Base-by-base conservation (phyloP, 1,140 invertebrate genomes). In the Hesperophylax magnus region DNA sequence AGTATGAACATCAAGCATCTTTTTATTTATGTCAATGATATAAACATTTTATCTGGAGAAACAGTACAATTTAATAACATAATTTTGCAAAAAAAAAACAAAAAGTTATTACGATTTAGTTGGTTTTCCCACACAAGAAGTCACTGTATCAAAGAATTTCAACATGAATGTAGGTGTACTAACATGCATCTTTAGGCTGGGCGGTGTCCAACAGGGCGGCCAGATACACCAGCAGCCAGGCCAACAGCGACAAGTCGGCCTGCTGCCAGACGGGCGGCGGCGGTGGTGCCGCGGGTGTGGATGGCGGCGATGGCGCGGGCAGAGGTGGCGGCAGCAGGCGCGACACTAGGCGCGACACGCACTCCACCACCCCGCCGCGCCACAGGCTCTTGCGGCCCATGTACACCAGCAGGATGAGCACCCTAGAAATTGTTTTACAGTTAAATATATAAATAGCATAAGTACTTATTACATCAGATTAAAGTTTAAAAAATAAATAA, bases 401-500 rank as follows among this genome's bases (percentile, higher is more conserved):
- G 87, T 96, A 97, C 71, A 96, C 95, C 60, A 98, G 88, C 61
- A 98, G 90, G 80, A 97, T 94, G 85, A 98, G 96, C 47, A 97
- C 94, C 85, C 96, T 96, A 87, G 20, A 89, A 79, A 53, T 47
- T 9, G 39, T 47, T 47, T 47, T 47, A 27, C 27, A 27, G n/a
- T n/a, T n/a, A n/a, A n/a, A n/a, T n/a, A n/a, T n/a, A n/a, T n/a
- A 5, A 39, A 7, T 39, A 39, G 7, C 31, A 31, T 7, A 31
- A 31, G 31, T 31, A 31, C 31, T 31, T n/a, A n/a, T n/a, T n/a
- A n/a, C n/a, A n/a, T n/a, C n/a, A n/a, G n/a, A n/a, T n/a, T n/a
- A n/a, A n/a, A n/a, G n/a, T n/a, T n/a, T n/a, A n/a, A n/a, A n/a
- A n/a, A n/a, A n/a, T n/a, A n/a, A n/a, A n/a, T n/a, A n/a, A n/a